Conservation (phyloP, 2,113 vertebrate genomes). For the Naja naja region DNA sequence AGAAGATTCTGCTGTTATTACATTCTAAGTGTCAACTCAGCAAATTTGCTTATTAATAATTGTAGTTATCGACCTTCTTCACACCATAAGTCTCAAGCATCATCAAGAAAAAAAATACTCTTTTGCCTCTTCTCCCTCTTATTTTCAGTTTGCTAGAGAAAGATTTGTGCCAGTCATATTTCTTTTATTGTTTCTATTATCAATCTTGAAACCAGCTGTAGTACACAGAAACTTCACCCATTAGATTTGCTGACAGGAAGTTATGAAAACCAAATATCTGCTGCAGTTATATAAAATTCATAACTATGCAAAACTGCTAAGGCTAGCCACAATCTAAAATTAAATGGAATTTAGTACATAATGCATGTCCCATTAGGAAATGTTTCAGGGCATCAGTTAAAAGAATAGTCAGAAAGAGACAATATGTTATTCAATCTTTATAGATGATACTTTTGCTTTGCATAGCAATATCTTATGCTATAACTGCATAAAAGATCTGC, state of each 20-base stretch:
- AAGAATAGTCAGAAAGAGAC: neutral
- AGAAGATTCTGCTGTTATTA: constrained; percentile 13
- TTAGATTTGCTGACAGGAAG: constrained; percentile 23
- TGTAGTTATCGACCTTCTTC: constrained; percentile 35
- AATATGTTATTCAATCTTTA: neutral
- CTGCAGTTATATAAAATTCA: constrained; percentile 21
- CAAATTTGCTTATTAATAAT: constrained; percentile 27
- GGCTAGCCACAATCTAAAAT: constrained; percentile 11
- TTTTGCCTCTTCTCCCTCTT: constrained; percentile 34
- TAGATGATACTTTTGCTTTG: neutral
- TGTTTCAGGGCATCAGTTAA: neutral
- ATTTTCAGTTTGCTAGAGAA: constrained; percentile 34
- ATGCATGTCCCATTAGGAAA: constrained; percentile 5
- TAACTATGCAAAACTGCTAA: constrained; percentile 24
- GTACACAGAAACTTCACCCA: neutral
- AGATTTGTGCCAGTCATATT: constrained; percentile 16
- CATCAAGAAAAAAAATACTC: constrained; percentile 38
- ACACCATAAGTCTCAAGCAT: constrained; percentile 24
- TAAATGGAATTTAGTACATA: constrained; percentile 20
- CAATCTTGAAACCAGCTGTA: constrained; percentile 28
- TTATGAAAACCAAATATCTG: constrained; percentile 14
- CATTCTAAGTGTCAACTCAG: constrained; percentile 24
- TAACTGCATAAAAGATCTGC: neutral
- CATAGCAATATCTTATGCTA: neutral
- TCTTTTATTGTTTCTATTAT: constrained; percentile 25